Evolutionary conservation across 2,797 vertebrate species (phyloP), one percentile per base, ranked within the genome.

Genomic region (Leptoclinus maculatus): DNA sequence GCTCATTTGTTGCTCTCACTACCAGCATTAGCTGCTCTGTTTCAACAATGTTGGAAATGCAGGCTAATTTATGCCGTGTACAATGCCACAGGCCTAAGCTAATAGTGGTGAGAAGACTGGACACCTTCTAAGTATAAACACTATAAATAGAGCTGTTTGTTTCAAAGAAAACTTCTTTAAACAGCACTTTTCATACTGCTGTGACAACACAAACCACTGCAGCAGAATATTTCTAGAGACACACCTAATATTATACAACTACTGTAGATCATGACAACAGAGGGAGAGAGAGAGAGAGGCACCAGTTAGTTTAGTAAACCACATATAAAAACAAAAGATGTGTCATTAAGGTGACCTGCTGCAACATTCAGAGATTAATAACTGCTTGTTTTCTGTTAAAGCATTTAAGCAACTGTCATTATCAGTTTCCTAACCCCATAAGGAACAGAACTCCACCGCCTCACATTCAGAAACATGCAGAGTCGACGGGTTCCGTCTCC

Each of bases 81-180:
- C 1, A 4, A 23, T 12, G 23, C 51, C n/a, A 14, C 6, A 27
- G 51, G 51, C 4, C 25, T 25, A 1, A 27, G 23, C 23, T 14
- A 16, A 29, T 2, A 29, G 27, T 29, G 53, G 53, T 54, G 57
- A 59, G 29, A 41, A 14, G 12, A 41, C 4, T 14, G 16, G 16
- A 19, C 8, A 47, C 27, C n/a, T 7, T 34, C 2, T 7, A 7
- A 7, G 19, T 49, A 38, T 23, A 58, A 32, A 58, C 27, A 0
- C 3, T 34, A 11, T 53, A 17, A 73, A 64, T n/a, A 36, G 17
- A 39, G 3, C 45, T 70, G n/a, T 56, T 56, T 74, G 29, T 49
- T 66, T 59, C 10, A 32, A 51, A 38, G 57, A 69, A 32, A 39
- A 39, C 59, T 54, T 36, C 60, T 45, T 65, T 23, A 34, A 56